Evolutionary conservation across 1,140 invertebrate genomes (phyloP).

Genomic region (Diplogasteroides magnus): DNA sequence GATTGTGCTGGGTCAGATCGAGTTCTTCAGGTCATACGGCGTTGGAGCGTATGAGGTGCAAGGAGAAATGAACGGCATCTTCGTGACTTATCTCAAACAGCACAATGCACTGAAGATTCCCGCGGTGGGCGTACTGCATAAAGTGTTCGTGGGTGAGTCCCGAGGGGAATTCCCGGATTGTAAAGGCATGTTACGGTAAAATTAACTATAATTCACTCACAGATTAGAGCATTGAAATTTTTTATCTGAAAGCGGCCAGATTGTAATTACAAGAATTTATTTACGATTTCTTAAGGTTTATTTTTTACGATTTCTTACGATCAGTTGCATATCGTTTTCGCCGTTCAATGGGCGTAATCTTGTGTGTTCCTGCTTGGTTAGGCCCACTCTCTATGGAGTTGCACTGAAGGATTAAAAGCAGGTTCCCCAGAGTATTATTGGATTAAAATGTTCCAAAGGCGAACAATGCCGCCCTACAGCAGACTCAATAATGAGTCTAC

Average conservation of each 20-base stretch:
- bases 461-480: too few relatives aligned
- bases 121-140: conserved; percentile 47
- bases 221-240: too few relatives aligned
- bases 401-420: too few relatives aligned
- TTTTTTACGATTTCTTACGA: too few relatives aligned
- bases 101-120: conserved; percentile 40
- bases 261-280: not conserved
- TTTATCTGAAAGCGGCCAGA: not conserved
- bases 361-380: too few relatives aligned
- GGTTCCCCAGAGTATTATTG: too few relatives aligned
- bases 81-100: conserved; percentile 55
- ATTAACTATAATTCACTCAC: too few relatives aligned
- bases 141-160: conserved; percentile 43
- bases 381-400: too few relatives aligned
- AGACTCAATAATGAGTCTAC: too few relatives aligned
- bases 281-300: too few relatives aligned
- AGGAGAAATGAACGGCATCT: conserved; percentile 53
- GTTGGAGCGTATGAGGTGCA: conserved; percentile 54
- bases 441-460: too few relatives aligned
- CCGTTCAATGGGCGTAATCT: not conserved
- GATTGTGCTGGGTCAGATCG: not conserved
- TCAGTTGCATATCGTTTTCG: not conserved
- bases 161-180: not conserved
- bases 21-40: conserved; percentile 45
- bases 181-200: not conserved